A percentile compares a stretch with the other conserved stretches of the same genome.
phyloP scores from a whole-genome alignment of 2,797 vertebrate species.

The Avahi laniger region DNA sequence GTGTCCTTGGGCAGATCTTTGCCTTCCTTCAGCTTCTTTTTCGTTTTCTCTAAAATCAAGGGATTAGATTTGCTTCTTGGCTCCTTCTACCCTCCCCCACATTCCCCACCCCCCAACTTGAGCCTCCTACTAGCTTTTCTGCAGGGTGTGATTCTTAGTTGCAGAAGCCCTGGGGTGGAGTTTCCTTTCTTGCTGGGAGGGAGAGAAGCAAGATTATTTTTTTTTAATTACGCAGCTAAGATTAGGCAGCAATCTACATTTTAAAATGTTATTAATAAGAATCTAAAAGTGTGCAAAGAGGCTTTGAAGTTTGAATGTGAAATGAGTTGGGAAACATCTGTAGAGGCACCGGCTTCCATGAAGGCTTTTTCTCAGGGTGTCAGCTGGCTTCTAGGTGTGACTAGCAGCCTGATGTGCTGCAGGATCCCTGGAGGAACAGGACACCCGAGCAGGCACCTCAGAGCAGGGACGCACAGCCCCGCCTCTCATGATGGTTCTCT shows the following conservation, averaged over 20 bases:
- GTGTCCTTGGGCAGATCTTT: not conserved
- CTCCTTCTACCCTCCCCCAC: not conserved
- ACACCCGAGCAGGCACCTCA: not conserved
- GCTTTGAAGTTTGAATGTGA: constrained; percentile 82
- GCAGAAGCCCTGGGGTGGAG: constrained; percentile 80
- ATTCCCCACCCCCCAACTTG: not conserved
- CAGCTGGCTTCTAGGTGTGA: constrained; percentile 45
- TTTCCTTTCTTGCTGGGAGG: constrained; percentile 79
- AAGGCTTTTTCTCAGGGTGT: constrained; percentile 67
- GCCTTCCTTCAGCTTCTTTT: not conserved
- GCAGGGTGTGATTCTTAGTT: constrained; percentile 76
- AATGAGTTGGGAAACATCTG: constrained; percentile 82
- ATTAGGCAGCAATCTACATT: constrained; percentile 86
- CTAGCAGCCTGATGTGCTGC: not conserved
- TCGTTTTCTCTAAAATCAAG: constrained; percentile 29
- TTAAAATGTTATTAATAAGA: constrained; percentile 86
- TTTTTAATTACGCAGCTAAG: constrained; percentile 86
- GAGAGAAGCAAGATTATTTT: constrained; percentile 80
- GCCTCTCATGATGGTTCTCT: not conserved
- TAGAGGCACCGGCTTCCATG: constrained; percentile 68
- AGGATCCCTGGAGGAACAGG: not conserved
- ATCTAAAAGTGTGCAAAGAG: constrained; percentile 82
- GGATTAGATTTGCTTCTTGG: constrained; percentile 1
- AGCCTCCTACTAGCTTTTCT: constrained; percentile 63
- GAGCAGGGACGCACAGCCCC: rapidly evolving